Evolutionary conservation across 2,797 vertebrate species (phyloP).

Genomic region (Alca torda): DNA sequence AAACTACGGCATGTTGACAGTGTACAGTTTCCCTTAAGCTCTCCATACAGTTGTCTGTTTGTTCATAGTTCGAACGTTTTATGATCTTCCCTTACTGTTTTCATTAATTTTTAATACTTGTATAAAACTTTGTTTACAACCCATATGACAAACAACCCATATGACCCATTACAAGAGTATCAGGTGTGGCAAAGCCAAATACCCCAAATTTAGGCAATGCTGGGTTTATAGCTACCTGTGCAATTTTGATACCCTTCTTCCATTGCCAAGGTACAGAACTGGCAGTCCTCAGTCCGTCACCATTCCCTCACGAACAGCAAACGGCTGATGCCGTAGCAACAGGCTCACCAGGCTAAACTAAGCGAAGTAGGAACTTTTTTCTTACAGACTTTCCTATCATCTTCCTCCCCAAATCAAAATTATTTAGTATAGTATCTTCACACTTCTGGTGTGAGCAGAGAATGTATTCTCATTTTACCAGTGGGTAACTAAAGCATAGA

Average conservation of each 20-base stretch:
- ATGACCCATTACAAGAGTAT: neutral
- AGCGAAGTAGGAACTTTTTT: neutral
- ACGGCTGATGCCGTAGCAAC: neutral
- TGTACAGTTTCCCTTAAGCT: neutral
- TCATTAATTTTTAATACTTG: neutral
- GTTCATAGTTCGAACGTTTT: neutral
- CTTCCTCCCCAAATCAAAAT: neutral
- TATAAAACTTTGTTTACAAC: neutral
- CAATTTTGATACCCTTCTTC: neutral
- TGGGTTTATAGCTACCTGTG: neutral
- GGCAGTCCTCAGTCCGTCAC: neutral
- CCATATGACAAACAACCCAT: accelerated
- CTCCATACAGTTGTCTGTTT: neutral
- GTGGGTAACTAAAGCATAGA: neutral
- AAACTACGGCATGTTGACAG: neutral
- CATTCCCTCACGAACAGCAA: neutral
- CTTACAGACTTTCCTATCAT: neutral
- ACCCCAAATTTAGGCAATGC: neutral
- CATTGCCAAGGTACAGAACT: neutral
- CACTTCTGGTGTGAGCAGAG: neutral
- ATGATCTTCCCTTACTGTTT: neutral
- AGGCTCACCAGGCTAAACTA: neutral
- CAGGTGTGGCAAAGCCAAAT: neutral
- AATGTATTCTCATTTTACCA: neutral
- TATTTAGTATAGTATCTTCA: neutral